phyloP scores from a whole-genome alignment of 1,140 invertebrate genomes.

The Drosophila neocordata region DNA sequence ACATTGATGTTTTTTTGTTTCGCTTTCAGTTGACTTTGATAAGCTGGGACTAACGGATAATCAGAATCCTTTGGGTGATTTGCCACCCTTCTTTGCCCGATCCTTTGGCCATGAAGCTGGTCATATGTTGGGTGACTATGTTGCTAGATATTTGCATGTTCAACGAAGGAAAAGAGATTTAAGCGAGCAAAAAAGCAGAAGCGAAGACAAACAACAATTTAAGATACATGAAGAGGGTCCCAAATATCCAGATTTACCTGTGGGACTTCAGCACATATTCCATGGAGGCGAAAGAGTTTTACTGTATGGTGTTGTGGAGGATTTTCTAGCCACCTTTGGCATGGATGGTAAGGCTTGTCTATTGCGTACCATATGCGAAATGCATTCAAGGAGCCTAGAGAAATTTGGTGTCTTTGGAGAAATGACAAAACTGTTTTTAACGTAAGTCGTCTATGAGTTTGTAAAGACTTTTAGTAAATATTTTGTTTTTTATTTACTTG shows the following conservation, averaged over 20 bases:
- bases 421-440: constrained; percentile 91
- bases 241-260: constrained; percentile 73
- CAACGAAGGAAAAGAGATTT: constrained; percentile 84
- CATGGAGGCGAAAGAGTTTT: constrained; percentile 91
- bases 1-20: constrained; percentile 17
- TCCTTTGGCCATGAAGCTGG: constrained; percentile 89
- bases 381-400: constrained; percentile 90
- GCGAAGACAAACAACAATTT: constrained; percentile 22
- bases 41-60: constrained; percentile 92
- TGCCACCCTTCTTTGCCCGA: constrained; percentile 88
- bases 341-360: constrained; percentile 92
- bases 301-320: constrained; percentile 89
- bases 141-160: constrained; percentile 87
- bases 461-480: background rate
- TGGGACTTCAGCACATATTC: constrained; percentile 83
- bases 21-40: constrained; percentile 90
- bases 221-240: constrained; percentile 60
- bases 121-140: constrained; percentile 87
- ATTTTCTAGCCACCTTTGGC: constrained; percentile 89
- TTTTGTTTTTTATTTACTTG: constrained; percentile 30
- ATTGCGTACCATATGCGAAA: constrained; percentile 92
- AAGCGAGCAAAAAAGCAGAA: constrained; percentile 68
- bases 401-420: constrained; percentile 91
- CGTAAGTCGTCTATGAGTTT: constrained; percentile 84
- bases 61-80: constrained; percentile 91